Percentiles rank a stretch among this genome's conserved stretches.
phyloP scores from a whole-genome alignment of 2,113 vertebrate genomes.

The Aegypius monachus region DNA sequence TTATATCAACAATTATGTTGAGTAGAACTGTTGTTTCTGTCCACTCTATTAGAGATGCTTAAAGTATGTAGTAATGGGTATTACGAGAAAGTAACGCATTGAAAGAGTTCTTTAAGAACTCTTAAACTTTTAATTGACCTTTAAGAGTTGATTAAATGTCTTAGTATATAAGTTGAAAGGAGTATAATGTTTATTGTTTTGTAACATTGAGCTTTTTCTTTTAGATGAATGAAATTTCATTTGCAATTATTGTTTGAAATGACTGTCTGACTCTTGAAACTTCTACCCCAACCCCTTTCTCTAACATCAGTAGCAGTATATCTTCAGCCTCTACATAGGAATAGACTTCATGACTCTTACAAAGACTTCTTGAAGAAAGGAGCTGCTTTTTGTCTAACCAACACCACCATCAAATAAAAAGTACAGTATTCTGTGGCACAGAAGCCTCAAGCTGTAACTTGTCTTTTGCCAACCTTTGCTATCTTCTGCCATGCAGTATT shows the following conservation, averaged over 20 bases:
- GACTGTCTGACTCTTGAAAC: not conserved
- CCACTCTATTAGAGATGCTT: not conserved
- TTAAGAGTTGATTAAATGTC: not conserved
- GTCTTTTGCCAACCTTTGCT: conserved; percentile 14
- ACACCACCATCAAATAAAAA: not conserved
- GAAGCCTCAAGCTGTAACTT: not conserved
- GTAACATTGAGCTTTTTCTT: not conserved
- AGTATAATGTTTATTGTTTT: not conserved
- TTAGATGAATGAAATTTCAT: not conserved
- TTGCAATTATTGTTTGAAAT: not conserved
- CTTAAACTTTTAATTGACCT: not conserved
- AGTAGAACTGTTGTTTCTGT: not conserved
- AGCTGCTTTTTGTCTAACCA: not conserved
- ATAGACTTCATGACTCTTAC: not conserved
- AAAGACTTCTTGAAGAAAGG: not conserved
- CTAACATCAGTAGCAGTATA: not conserved
- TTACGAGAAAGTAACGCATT: not conserved
- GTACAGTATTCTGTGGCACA: not conserved
- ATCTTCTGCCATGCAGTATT: not conserved
- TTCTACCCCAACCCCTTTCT: not conserved
- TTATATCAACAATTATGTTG: not conserved
- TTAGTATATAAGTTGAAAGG: not conserved
- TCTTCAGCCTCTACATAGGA: not conserved
- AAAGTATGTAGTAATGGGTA: not conserved
- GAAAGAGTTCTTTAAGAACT: not conserved